These are phyloP conservation scores for Dexiosoma caninum DNA, from an alignment of 2,888 invertebrate species.

Conservation along the genomic window DNA sequence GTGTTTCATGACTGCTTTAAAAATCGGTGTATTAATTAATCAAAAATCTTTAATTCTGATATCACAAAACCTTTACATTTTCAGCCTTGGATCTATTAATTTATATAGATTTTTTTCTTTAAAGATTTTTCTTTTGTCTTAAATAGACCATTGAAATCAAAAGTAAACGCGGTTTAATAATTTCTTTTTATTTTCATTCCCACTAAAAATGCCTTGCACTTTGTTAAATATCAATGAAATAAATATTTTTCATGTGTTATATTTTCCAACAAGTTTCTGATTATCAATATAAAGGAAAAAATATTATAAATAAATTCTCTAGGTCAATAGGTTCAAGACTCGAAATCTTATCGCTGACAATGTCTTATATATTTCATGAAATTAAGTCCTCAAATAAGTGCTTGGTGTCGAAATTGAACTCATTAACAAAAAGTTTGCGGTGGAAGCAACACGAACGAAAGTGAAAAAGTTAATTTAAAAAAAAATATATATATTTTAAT, in stretches of 20 bases:
- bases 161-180: not conserved
- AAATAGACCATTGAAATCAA: constrained; percentile 39
- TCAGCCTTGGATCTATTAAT: not conserved
- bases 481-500: constrained; percentile 1
- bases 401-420: constrained; percentile 57
- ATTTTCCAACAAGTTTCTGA: constrained; percentile 33
- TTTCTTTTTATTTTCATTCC: not conserved
- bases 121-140: constrained; percentile 13
- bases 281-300: constrained; percentile 63
- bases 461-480: constrained; percentile 31
- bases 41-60: not conserved
- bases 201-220: constrained; percentile 26
- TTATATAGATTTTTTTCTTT: not conserved
- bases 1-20: not conserved
- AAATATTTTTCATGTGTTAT: not conserved
- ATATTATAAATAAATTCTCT: constrained; percentile 65
- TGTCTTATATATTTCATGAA: constrained; percentile 36
- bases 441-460: constrained; percentile 67
- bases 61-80: not conserved
- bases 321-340: constrained; percentile 68
- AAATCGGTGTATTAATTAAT: not conserved
- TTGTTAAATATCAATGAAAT: constrained; percentile 29
- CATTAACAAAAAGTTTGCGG: constrained; percentile 71
- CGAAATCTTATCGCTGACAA: constrained; percentile 50
- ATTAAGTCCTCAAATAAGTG: constrained; percentile 52